Evolutionary conservation across 2,797 vertebrate species (phyloP).

Genomic region (Hemitrygon akajei): DNA sequence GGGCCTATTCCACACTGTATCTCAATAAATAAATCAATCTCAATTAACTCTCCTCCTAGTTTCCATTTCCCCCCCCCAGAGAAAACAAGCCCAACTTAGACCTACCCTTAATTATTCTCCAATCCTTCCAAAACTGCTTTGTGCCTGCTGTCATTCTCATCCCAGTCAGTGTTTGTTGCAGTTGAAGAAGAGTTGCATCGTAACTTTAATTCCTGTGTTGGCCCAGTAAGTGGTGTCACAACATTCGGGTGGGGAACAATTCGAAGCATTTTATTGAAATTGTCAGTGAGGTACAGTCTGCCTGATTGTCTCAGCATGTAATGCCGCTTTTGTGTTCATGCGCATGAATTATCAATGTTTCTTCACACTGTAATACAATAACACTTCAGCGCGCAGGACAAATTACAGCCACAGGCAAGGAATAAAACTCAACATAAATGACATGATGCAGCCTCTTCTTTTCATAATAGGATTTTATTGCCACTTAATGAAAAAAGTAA

Average conservation of each 20-base stretch:
- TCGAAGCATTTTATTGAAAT: background rate
- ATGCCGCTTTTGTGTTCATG: background rate
- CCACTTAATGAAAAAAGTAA: slow-evolving; percentile 28
- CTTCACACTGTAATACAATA: background rate
- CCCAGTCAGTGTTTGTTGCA: background rate
- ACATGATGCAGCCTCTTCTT: slow-evolving; percentile 29
- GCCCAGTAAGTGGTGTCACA: background rate
- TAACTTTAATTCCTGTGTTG: background rate
- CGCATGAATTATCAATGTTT: background rate
- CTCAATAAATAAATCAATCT: no score
- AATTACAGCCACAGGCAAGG: slow-evolving; percentile 11
- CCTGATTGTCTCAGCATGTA: background rate
- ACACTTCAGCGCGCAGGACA: background rate
- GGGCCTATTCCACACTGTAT: no score
- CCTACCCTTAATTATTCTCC: no score
- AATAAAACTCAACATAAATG: slow-evolving; percentile 14
- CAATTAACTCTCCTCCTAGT: no score
- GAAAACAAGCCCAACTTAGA: no score
- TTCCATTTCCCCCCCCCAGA: no score
- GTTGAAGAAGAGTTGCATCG: background rate
- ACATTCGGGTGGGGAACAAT: background rate
- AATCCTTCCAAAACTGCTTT: no score
- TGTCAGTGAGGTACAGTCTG: background rate
- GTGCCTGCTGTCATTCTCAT: background rate
- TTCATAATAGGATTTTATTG: slow-evolving; percentile 24